Base-by-base conservation (phyloP, 2,797 vertebrate genomes). In the Tokudaia tokunoshimensis region DNA sequence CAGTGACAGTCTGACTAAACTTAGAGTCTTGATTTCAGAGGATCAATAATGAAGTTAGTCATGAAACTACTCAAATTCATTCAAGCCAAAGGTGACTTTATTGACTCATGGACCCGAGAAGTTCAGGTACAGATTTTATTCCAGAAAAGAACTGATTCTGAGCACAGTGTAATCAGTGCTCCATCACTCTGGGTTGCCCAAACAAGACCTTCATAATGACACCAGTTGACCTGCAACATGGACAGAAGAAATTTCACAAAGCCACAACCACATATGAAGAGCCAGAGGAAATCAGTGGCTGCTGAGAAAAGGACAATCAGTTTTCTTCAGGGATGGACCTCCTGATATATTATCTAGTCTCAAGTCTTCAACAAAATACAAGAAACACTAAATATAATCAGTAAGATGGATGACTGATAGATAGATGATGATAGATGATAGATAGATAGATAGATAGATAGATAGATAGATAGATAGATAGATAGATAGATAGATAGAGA, bases 81-180 rank as follows among this genome's bases (percentile, higher is more conserved):
- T 86, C 41, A 75, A 17, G 41, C 52, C 37, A 95, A 52, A 31
- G 63, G 20, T 8, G 8, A 14, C 31, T 94, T 95, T 96, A 96
- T 65, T 96, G 31, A 61, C 37, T 87, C 26, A 14, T 22, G 15
- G 29, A 50, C 2, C 4, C n/a, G 6, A 22, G 44, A 55, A 72
- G 63, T 70, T 61, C 22, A 47, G 41, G 20, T 31, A 2, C 61
- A 84, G 15, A 65, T 86, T 41, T 94, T 72, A 41, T 50, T 79
- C 41, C 26, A 50, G 63, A 57, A 59, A 75, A 88, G 14, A 26
- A 20, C 52, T 41, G 37, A 31, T 29, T 61, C 63, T 44, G 67
- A 87, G 31, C 37, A 70, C 15, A 19, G 9, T 14, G 3, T 63
- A 59, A 20, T 63, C 65, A 76, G 55, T 55, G 37, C 4, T 57